Percentiles rank a stretch among this genome's conserved stretches.
phyloP scores from a whole-genome alignment of 2,888 invertebrate genomes.

The Dryobota labecula region DNA sequence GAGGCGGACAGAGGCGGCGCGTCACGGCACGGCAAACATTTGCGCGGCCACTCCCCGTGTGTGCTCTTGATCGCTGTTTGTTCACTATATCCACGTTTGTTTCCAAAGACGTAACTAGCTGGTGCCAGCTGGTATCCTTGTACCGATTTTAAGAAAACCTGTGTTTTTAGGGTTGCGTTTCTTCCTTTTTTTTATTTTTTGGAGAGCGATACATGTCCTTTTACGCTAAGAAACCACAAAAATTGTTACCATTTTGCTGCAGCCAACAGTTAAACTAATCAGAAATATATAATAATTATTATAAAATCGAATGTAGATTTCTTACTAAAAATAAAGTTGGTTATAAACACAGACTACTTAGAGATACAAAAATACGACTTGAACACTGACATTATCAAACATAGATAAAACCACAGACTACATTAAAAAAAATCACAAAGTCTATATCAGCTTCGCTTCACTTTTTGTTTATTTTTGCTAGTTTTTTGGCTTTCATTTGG shows the following conservation, averaged over 20 bases:
- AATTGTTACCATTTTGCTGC: conserved; percentile 7
- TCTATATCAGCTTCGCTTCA: too few species aligned
- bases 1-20: conserved; percentile 71
- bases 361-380: not conserved
- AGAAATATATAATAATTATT: not conserved
- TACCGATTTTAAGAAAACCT: not conserved
- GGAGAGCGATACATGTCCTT: too few species aligned
- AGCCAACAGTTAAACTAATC: not conserved
- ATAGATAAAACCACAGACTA: conserved; percentile 1
- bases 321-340: not conserved
- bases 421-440: not conserved
- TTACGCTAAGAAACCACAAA: not conserved
- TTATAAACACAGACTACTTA: too few species aligned
- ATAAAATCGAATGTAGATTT: not conserved
- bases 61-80: conserved; percentile 79
- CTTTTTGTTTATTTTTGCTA: too few species aligned
- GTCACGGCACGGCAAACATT: conserved; percentile 79
- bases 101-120: conserved; percentile 39
- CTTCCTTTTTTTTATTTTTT: too few species aligned
- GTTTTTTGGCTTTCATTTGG: too few species aligned
- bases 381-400: not conserved
- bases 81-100: conserved; percentile 67
- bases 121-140: not conserved
- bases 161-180: too few species aligned
- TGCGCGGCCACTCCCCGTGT: conserved; percentile 80